These are phyloP conservation scores for Leptopilina syphax DNA, from an alignment of 2,888 invertebrate genomes.

Conservation along the genomic window DNA sequence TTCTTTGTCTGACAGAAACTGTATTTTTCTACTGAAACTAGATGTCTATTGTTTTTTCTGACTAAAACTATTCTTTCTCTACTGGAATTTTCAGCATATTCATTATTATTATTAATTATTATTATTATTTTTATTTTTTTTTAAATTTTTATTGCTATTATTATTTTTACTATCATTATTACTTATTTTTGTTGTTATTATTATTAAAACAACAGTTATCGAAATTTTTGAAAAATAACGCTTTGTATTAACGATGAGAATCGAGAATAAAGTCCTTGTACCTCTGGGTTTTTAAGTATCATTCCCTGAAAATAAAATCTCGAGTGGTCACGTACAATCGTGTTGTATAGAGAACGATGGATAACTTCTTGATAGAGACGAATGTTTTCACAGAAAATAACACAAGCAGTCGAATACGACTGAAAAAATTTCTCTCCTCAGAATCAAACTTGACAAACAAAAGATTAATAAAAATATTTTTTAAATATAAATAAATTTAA, in stretches of 20 bases:
- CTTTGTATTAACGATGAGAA: background rate
- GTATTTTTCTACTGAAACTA: too few species aligned
- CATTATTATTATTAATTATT: too few species aligned
- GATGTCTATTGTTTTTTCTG: too few species aligned
- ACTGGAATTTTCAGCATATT: too few species aligned
- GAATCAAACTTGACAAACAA: background rate
- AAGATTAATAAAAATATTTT: too few species aligned
- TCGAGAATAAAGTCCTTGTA: background rate
- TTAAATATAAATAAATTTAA: too few species aligned
- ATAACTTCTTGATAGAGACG: slow-evolving; percentile 10
- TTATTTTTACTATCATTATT: too few species aligned
- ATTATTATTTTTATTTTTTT: too few species aligned
- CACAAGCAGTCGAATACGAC: slow-evolving; percentile 57
- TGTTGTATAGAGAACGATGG: background rate
- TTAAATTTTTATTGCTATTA: too few species aligned
- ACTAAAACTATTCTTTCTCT: too few species aligned
- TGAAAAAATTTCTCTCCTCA: slow-evolving; percentile 48
- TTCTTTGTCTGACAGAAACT: too few species aligned
- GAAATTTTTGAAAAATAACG: background rate
- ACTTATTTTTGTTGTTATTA: background rate
- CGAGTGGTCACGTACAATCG: slow-evolving; percentile 9
- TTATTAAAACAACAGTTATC: background rate
- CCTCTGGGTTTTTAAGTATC: slow-evolving; percentile 3
- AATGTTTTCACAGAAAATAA: slow-evolving; percentile 62
- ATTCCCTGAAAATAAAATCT: slow-evolving; percentile 33